A percentile compares a stretch with the other conserved stretches of the same genome.
Conservation (phyloP, 2,113 vertebrate species). For the Platichthys flesus region DNA sequence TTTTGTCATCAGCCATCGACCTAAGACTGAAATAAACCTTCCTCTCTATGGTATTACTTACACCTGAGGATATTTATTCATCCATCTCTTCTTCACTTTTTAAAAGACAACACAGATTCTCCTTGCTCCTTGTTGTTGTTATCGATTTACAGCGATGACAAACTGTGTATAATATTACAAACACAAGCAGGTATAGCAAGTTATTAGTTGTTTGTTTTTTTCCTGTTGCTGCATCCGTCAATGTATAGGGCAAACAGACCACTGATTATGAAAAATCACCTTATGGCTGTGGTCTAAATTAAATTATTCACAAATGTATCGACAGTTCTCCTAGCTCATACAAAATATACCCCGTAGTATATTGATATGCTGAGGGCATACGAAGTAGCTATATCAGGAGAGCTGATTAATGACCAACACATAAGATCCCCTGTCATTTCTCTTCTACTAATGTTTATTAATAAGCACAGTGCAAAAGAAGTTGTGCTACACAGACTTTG, state of each 20-base stretch:
- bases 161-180: not conserved
- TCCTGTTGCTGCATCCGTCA: not conserved
- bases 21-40: not conserved
- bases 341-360: not conserved
- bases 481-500: not conserved
- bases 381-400: not conserved
- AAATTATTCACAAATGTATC: not conserved
- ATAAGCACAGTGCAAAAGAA: not conserved
- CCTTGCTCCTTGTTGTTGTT: no score
- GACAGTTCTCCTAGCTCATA: not conserved
- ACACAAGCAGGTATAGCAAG: not conserved
- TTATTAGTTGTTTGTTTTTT: not conserved
- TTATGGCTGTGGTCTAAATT: not conserved
- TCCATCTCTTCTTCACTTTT: not conserved
- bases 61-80: not conserved
- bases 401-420: not conserved
- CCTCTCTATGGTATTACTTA: not conserved
- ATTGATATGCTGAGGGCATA: not conserved
- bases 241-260: not conserved
- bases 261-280: not conserved
- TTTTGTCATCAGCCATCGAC: not conserved
- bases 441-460: no score
- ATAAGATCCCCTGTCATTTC: not conserved
- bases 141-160: not conserved
- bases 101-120: not conserved